phyloP scores from a whole-genome alignment of 2,888 invertebrate species.

The Tridacna gigas region DNA sequence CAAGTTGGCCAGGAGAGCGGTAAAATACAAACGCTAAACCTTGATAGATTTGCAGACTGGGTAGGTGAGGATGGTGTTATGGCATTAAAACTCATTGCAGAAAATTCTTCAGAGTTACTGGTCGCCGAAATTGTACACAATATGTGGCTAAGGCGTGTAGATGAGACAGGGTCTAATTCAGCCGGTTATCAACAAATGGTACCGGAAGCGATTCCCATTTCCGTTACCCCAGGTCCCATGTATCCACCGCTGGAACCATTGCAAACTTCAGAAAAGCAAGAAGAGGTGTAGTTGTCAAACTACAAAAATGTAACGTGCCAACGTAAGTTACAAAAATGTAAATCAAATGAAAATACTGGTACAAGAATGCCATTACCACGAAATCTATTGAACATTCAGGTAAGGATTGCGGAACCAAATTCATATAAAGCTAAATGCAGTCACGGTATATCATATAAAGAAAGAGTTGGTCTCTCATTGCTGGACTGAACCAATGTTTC shows the following conservation, averaged over 20 bases:
- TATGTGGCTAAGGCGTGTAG: conserved; percentile 25
- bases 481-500: too few species aligned
- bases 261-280: too few species aligned
- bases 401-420: too few species aligned
- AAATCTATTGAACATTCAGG: too few species aligned
- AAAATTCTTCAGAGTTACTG: conserved; percentile 54
- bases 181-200: not conserved
- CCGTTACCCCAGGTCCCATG: not conserved
- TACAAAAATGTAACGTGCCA: too few species aligned
- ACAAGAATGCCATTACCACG: too few species aligned
- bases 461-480: too few species aligned
- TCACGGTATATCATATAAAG: too few species aligned
- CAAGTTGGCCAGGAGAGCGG: conserved; percentile 24
- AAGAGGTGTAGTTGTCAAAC: too few species aligned
- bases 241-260: not conserved
- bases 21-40: not conserved
- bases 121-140: conserved; percentile 42
- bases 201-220: not conserved
- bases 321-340: too few species aligned
- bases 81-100: conserved; percentile 48
- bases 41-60: conserved; percentile 26
- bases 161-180: not conserved
- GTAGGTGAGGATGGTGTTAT: conserved; percentile 60
- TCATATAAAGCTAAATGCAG: too few species aligned
- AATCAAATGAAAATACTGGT: too few species aligned